Conservation (phyloP, 1,140 invertebrate species). For the Monomorium pharaonis region DNA sequence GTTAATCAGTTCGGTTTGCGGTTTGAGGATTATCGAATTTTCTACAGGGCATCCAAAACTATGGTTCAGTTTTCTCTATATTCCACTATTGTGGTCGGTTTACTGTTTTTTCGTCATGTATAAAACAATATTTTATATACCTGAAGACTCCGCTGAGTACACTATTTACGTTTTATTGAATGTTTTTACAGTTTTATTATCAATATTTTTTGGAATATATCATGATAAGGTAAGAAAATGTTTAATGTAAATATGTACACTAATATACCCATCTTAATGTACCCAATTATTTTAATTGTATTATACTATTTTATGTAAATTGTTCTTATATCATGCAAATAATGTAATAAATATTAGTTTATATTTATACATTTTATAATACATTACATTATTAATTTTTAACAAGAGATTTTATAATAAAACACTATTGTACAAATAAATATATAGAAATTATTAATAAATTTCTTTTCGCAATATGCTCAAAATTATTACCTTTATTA, state of each 20-base stretch:
- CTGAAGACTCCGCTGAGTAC: neutral
- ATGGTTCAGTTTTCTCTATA: slow-evolving; percentile 14
- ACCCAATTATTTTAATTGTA: neutral
- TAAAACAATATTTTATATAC: neutral
- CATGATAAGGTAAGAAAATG: slow-evolving; percentile 23
- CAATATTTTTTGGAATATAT: slow-evolving; percentile 9
- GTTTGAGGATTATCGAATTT: slow-evolving; percentile 18
- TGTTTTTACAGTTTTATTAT: neutral
- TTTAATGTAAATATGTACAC: neutral
- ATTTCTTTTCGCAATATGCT: neutral
- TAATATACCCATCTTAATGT: too few species aligned
- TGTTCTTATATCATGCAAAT: too few species aligned
- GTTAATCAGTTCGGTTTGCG: neutral
- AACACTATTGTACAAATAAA: neutral
- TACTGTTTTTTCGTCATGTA: neutral
- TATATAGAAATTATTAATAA: neutral
- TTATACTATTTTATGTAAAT: neutral
- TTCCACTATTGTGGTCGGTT: neutral
- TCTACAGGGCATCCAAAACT: neutral
- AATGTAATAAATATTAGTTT: too few species aligned
- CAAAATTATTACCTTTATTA: neutral
- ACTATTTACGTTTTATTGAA: neutral
- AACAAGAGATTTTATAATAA: neutral
- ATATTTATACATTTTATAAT: neutral
- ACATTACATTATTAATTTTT: neutral